Base-by-base conservation (phyloP, 2,888 invertebrate species). In the Ischnus inquisitorius region DNA sequence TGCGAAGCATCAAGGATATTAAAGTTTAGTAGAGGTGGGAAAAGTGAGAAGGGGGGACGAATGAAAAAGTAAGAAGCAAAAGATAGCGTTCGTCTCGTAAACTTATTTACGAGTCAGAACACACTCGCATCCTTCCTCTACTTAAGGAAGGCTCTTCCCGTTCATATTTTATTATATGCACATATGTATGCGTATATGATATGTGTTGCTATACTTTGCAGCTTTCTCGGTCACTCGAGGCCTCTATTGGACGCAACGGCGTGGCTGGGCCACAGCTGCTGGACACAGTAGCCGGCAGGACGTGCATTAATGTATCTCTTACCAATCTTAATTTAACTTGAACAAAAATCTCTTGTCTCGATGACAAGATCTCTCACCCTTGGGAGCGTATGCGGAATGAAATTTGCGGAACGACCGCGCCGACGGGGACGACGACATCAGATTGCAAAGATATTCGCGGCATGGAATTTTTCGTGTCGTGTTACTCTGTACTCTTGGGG, bases 261-360 rank as follows among this genome's bases (percentile, higher is more conserved):
- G 28, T 34, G 22, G 43, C n/a, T n/a, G 19, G 22, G 62, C 69
- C 81, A 77, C 34, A 34, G 81, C 81, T 77, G 81, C 76, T 82
- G 81, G 76, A 82, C 76, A 76, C 81, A 77, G 81, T 82, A 82
- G 81, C 76, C 69, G 71, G 64, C 76, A 77, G 76, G 76, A 77
- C 76, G 76, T 82, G 28, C 76, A 82, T 82, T 82, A 82, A 82
- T 82, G 76, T 82, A 82, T 82, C 81, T 76, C 76, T 46, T 71
- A 82, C 69, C 81, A 76, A 82, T 77, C 81, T 76, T 82, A 71
- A 77, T 82, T 71, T 60, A 77, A 77, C 76, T 77, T 76, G 69
- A 65, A 48, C 69, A 39, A 76, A 82, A 82, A 82, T 82, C 76
- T 82, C 76, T 82, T 82, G 76, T 82, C 81, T 76, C 81, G 34